Percentiles rank a stretch among this genome's conserved stretches.
Conservation (phyloP, 2,797 vertebrate genomes). For the Acanthiza pusilla region DNA sequence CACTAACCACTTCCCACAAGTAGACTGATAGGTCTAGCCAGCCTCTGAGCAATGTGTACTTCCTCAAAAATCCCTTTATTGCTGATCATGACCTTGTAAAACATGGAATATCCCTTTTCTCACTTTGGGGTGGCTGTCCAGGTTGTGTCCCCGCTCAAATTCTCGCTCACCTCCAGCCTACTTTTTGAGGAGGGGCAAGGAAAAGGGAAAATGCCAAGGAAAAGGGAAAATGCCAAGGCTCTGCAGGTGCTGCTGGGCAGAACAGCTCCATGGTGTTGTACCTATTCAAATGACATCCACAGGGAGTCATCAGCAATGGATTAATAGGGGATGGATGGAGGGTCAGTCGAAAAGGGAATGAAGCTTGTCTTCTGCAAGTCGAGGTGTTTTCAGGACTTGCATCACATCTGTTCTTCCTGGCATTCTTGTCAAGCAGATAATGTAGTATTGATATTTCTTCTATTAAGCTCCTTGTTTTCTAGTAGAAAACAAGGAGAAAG, state of each 20-base stretch:
- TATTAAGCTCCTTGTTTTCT: not conserved
- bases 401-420: not conserved
- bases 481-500: not conserved
- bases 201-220: not conserved
- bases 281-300: not conserved
- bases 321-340: not conserved
- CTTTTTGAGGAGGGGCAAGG: not conserved
- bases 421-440: not conserved
- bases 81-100: not conserved
- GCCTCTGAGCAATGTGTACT: not conserved
- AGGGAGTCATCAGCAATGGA: not conserved
- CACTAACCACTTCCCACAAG: not conserved
- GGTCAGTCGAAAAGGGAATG: not conserved
- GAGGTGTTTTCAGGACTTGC: not conserved
- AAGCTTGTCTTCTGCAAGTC: not conserved
- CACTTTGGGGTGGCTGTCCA: not conserved
- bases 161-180: not conserved
- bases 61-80: not conserved
- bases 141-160: not conserved
- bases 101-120: not conserved
- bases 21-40: not conserved
- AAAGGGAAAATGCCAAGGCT: not conserved
- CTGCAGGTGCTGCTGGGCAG: not conserved
- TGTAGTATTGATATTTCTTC: not conserved
- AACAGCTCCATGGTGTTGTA: not conserved